Evolutionary conservation across 2,113 vertebrate genomes (phyloP), one percentile per base, ranked within the genome.

Genomic region (Actenoides lindsayi): DNA sequence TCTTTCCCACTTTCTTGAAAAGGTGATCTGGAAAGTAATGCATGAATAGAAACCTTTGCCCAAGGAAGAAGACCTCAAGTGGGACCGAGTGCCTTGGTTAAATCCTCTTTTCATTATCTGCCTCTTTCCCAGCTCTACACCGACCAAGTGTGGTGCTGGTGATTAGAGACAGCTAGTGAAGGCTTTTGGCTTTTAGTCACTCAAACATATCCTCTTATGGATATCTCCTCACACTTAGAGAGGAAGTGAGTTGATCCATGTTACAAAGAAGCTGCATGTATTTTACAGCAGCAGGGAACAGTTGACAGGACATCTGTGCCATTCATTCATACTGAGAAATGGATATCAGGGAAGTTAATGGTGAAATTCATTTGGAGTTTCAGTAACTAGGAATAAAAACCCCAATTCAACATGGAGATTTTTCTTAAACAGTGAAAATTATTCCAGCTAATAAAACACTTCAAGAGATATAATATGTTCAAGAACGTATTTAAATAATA

Each of bases 361-460:
- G 62, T 74, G 77, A 68, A 91, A 77, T 81, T 96, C 35, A 90
- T 91, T 86, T 81, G 69, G 89, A 94, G 50, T 92, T 90, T 86
- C 94, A 96, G 53, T 85, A 95, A 37, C 41, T 51, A 79, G 77
- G 83, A 63, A 95, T 69, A 96, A 67, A 92, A 42, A 50, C 3
- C 8, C 6, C 54, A 60, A 59, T 90, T 96, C 70, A 89, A 94
- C 56, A 76, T n/a, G 48, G 48, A 80, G 33, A 42, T 68, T 89
- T 95, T 73, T 75, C 60, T 59, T 86, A 89, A 96, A 95, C 80
- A 95, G 82, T 91, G 63, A 89, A 93, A 96, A 96, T 93, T 0
- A 94, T 94, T 93, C 89, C 53, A 93, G 65, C 46, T 48, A 93
- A 94, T 91, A 94, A 91, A 95, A 96, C 82, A 83, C 59, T 85